phyloP scores from a whole-genome alignment of 2,888 invertebrate genomes.

The Philhelius pedissequus region DNA sequence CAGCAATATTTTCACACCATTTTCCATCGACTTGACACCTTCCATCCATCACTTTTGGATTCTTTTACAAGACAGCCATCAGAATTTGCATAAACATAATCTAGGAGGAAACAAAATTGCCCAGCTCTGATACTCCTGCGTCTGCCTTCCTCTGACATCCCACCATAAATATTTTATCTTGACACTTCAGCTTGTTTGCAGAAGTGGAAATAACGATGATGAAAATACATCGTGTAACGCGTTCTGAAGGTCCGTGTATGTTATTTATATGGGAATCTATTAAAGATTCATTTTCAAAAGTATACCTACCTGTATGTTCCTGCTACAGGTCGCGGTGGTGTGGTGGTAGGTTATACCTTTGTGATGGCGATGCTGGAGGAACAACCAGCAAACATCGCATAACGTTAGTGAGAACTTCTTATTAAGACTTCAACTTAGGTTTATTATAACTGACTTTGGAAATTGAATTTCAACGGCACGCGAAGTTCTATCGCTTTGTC shows the following conservation, averaged over 20 bases:
- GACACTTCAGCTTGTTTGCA: slow-evolving; percentile 16
- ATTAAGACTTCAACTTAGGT: neutral
- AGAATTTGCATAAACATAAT: slow-evolving; percentile 62
- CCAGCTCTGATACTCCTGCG: neutral
- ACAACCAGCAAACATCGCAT: neutral
- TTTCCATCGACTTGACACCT: neutral
- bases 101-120: slow-evolving; percentile 52
- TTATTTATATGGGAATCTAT: slow-evolving; percentile 62
- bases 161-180: slow-evolving; percentile 35
- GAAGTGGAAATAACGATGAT: slow-evolving; percentile 37
- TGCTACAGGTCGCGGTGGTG: slow-evolving; percentile 7
- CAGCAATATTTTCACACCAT: neutral
- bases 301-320: neutral
- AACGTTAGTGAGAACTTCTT: slow-evolving; percentile 26
- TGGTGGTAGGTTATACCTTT: neutral
- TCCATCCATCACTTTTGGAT: neutral
- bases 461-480: slow-evolving; percentile 59
- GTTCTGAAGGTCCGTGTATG: slow-evolving; percentile 48
- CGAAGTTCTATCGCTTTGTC: slow-evolving; percentile 52
- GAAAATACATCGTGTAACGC: slow-evolving; percentile 54
- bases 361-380: neutral
- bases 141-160: neutral
- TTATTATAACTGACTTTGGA: slow-evolving; percentile 32
- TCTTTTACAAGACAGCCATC: neutral
- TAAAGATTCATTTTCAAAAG: slow-evolving; percentile 49